Evolutionary conservation across 2,888 invertebrate genomes (phyloP), one percentile per base, ranked within the genome.

Genomic region (Neoascia interrupta): DNA sequence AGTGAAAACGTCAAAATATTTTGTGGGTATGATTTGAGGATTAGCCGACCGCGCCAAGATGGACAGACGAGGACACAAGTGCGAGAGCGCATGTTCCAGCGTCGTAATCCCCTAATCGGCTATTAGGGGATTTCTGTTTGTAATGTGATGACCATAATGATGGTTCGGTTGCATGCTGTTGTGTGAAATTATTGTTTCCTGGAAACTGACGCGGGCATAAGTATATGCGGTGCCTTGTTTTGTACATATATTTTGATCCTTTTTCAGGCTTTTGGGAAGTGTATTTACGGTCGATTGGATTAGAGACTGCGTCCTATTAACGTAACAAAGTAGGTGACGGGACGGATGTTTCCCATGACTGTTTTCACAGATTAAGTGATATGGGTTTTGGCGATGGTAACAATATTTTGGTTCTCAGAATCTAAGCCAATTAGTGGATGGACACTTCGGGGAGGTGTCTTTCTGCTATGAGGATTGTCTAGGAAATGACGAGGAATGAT

Each of bases 1-100:
- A 79, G 79, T 66, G 66, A 68, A n/a, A 79, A 79, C 51, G 79
- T 79, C 79, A 79, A 79, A 79, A 79, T 79, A 79, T 79, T 79
- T 79, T 79, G 79, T 79, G 47, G 56, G 43, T 61, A 73, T 66
- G 76, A 79, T 64, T 56, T 41, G 72, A 72, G 79, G 73, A 72
- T 79, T 68, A 72, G 53, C 41, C 19, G 64, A 41, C 45, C 41
- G 47, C 28, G 31, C 54, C 34, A 36, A 43, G 58, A 49, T 56
- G 56, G 66, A 45, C 56, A 58, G 8, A 15, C 54, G 49, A 69
- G 54, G 23, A 63, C 36, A 69, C 56, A 58, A 61, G 61, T 54
- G 37, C n/a, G 63, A 56, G 63, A 53, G 56, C 58, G 56, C 58
- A 49, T 72, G 72, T 72, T 79, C 13, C 36, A 45, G 54, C 28